Base-by-base conservation (phyloP, 2,888 invertebrate genomes). In the Dascillus cervinus region DNA sequence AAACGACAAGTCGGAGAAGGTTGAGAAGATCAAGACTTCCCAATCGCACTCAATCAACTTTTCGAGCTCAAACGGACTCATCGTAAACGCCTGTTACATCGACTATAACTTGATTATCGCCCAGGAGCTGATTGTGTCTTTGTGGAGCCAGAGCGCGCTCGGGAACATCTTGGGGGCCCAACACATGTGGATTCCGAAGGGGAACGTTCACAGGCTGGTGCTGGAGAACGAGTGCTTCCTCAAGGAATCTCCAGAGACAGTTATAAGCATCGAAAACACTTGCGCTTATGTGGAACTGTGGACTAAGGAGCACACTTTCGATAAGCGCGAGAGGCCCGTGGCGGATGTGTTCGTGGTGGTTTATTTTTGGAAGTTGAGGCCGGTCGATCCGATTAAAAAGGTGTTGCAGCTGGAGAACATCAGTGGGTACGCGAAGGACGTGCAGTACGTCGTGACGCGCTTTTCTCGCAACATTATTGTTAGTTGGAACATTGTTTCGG, bases 221-320 rank as follows among this genome's bases (percentile, higher is more conserved):
- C 44, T 61, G 22, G 60, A 58, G 22, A 58, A 50, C 27, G 56
- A 54, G 9, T 62, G 58, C 36, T 37, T 51, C 5, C 51, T 52
- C 29, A 58, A 58, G 32, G 48, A 54, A 11, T 55, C 62, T 1
- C 36, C 41, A 5, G 63, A 64, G 35, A 58, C 54, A 47, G 58
- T 59, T 10, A 49, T 46, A 2, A 56, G 47, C 23, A 22, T 39
- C 9, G 47, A 49, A 9, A 44, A 46, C 23, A 42, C 46, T 8
- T 50, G 61, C 3, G 56, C 62, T 1, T 64, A 62, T 28, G 47
- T 63, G 10, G 65, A 65, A 41, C 27, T 65, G 23, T 65, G 64
- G 63, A 62, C 56, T 22, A 64, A 64, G 43, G 63, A 65, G 35
- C 65, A 65, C 37, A 58, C 60, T 35, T 63, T 62, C 6, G 60